Base-by-base conservation (phyloP, 2,797 vertebrate species). In the Odontamblyopus rebecca region DNA sequence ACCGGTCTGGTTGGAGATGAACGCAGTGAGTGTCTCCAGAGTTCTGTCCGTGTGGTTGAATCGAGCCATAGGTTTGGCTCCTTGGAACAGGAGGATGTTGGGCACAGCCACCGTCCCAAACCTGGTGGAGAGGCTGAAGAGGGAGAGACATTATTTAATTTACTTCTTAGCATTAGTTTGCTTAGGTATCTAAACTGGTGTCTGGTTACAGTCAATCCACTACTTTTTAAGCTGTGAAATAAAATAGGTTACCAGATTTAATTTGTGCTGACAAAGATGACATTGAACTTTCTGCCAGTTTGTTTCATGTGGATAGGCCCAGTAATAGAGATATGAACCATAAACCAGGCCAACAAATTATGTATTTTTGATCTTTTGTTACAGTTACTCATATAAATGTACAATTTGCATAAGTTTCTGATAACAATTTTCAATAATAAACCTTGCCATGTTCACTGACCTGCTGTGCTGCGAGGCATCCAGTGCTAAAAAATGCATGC, bases 401-500 rank as follows among this genome's bases (percentile, higher is more conserved):
- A 44, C 41, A 44, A 3, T 13, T 12, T 35, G 7, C 35, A 38
- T 7, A 44, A 12, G 12, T 13, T 13, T 41, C 9, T 44, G 11
- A 44, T 44, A 2, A 48, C 15, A 15, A 48, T 48, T 48, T 48
- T 48, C 11, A 54, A 23, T 3, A 9, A 19, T 56, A 12, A 56
- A 26, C 5, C 12, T 56, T 56, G 2, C 2, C 54, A 29, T 60
- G 6, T 16, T 6, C 27, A 35, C 16, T 48, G 57, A 98, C 98
- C 98, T 98, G 97, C 97, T 99, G 77, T 98, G 98, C 86, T 98
- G 96, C 16, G 98, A 97, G 0, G 98, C 97, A 84, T 98, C 98
- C 80, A 99, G 83, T 0, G 98, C 98, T 74, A 98, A 84, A 90
- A 99, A 99, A 74, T 94, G 93, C 90, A 99, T 95, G 81, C 91